Percentiles rank a stretch among this genome's conserved stretches.
Conservation (phyloP, 2,888 invertebrate species). For the Brenthis ino region DNA sequence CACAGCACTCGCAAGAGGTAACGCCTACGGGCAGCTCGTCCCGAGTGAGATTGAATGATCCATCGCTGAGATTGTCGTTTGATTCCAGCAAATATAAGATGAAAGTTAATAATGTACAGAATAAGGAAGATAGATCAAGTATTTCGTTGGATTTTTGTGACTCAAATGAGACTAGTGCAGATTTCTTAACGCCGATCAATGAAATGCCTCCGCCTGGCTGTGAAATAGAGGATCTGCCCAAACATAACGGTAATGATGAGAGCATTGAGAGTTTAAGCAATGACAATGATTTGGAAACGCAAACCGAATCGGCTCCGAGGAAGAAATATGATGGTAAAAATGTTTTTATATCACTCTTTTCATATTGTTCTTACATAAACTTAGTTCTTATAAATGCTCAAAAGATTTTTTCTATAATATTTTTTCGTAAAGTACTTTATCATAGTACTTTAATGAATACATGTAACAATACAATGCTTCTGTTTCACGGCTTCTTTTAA, state of each 20-base stretch:
- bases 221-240: slow-evolving; percentile 75
- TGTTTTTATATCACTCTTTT: background rate
- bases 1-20: slow-evolving; percentile 75
- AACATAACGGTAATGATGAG: slow-evolving; percentile 71
- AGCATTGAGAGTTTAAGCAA: slow-evolving; percentile 73
- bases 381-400: too few species aligned
- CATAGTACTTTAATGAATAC: background rate
- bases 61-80: slow-evolving; percentile 68
- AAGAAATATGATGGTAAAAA: slow-evolving; percentile 61
- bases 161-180: slow-evolving; percentile 78
- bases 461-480: background rate
- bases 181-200: slow-evolving; percentile 77
- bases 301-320: slow-evolving; percentile 73
- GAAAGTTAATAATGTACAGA: slow-evolving; percentile 60
- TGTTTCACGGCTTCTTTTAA: too few species aligned
- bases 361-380: background rate
- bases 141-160: slow-evolving; percentile 75
- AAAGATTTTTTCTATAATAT: too few species aligned
- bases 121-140: slow-evolving; percentile 70
- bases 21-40: slow-evolving; percentile 70
- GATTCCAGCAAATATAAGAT: slow-evolving; percentile 72
- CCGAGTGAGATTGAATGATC: slow-evolving; percentile 64
- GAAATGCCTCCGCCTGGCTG: slow-evolving; percentile 78
- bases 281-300: slow-evolving; percentile 72
- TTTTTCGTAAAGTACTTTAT: too few species aligned